Base-by-base conservation (phyloP, 2,888 invertebrate species). In the Leptinotarsa tumamoca region DNA sequence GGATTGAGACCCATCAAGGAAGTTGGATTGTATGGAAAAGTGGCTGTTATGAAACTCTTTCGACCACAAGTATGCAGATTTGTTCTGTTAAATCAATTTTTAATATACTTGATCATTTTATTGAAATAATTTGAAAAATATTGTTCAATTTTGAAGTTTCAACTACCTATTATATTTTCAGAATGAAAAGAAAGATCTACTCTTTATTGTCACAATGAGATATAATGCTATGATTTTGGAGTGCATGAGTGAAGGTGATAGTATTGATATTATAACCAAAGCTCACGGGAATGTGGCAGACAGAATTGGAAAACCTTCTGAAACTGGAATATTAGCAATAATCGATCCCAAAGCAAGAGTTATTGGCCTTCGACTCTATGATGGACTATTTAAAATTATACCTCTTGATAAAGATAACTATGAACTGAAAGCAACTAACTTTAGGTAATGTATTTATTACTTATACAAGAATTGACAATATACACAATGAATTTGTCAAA, bases 181-280 rank as follows among this genome's bases (percentile, higher is more conserved):
- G 96, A 93, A 96, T 86, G 96, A 97, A 87, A 93, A 94, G 78
- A 97, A 98, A 88, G 98, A 99, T 88, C 90, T 96, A 74, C 90
- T 99, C 66, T 98, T 99, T 87, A 93, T 99, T 58, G 91, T 99
- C 72, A 99, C 99, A 7, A 93, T 94, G 67, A 93, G 98, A 67
- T 97, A 98, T 87, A 97, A 98, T 91, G 98, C 98, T 3, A 98
- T 99, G 96, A 98, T 99, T 85, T 89, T 99, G 79, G 98, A 98
- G 89, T 98, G 97, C 89, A 90, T 90, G 4, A 85, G 89, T 17
- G 93, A 93, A 80, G 95, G 94, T 4, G 97, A 96, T 77, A 92
- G 92, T 80, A 91, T 98, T 73, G 97, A 98, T 86, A 97, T 99
- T 33, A 93, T 98, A 69, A 99, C 99, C 1, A 94, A 95, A 87